Percentiles rank a stretch among this genome's conserved stretches.
Evolutionary conservation across 2,113 vertebrate species (phyloP).

Genomic region (Nothobranchius furzeri): DNA sequence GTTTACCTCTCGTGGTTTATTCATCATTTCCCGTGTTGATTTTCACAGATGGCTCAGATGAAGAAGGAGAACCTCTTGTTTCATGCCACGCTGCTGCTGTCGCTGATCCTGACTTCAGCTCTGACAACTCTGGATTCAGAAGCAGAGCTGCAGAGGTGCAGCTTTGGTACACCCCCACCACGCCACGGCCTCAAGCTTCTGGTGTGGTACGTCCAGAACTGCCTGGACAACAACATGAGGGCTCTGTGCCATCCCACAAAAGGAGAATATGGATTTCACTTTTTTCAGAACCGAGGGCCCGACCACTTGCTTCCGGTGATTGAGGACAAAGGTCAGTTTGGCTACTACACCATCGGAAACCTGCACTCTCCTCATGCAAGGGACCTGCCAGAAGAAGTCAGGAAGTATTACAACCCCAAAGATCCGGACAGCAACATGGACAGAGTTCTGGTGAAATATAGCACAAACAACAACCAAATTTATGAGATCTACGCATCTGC

Average conservation of each 20-base stretch:
- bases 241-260: slow-evolving; percentile 59
- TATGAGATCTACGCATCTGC: slow-evolving; percentile 66
- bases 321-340: slow-evolving; percentile 32
- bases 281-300: slow-evolving; percentile 37
- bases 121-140: slow-evolving; percentile 56
- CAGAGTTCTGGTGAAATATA: slow-evolving; percentile 71
- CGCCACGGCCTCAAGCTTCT: slow-evolving; percentile 69
- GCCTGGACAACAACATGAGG: slow-evolving; percentile 74
- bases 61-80: slow-evolving; percentile 16
- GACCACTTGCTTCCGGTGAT: slow-evolving; percentile 60
- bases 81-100: slow-evolving; percentile 10
- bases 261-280: slow-evolving; percentile 68
- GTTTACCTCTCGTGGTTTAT: too few species aligned
- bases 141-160: slow-evolving; percentile 58
- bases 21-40: too few species aligned
- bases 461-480: slow-evolving; percentile 61
- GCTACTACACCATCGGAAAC: slow-evolving; percentile 71
- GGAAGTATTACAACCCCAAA: slow-evolving; percentile 56
- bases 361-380: slow-evolving; percentile 49
- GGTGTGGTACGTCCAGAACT: slow-evolving; percentile 66
- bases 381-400: slow-evolving; percentile 63
- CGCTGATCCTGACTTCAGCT: slow-evolving; percentile 29
- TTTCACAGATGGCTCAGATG: slow-evolving; percentile 3
- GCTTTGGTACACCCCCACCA: slow-evolving; percentile 68
- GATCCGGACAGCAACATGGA: slow-evolving; percentile 70